Evolutionary conservation across 2,113 vertebrate species (phyloP), one percentile per base, ranked within the genome.

Genomic region (Balaeniceps rex): DNA sequence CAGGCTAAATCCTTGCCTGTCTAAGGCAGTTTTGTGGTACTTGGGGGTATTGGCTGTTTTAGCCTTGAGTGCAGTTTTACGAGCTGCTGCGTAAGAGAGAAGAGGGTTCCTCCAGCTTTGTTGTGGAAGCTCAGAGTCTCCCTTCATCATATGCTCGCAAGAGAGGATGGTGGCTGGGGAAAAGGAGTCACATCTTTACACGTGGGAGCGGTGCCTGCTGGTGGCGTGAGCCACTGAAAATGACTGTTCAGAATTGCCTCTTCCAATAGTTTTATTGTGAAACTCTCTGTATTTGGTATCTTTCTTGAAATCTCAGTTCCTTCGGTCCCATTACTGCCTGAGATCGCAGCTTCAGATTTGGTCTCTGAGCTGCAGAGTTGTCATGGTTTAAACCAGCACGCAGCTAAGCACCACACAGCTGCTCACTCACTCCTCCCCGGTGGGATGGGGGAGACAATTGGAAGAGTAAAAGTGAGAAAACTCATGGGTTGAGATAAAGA

Each of bases 111-210:
- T 79, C 40, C 5, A 3, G 28, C 40, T 57, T 66, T 34, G 12
- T 17, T 52, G 19, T 0, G 0, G 51, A 58, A 65, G 26, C 40
- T 36, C 6, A 23, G 54, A 40, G 51, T 40, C 34, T 71, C 44
- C 12, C 28, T 42, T 54, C 4, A 3, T 66, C 3, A 0, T 38
- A 19, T 0, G 1, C 36, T 52, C 1, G 5, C 49, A 33, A 26
- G 44, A 79, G 44, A 83, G 78, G 21, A 55, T 3, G 3, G 26
- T 0, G 5, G 19, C 80, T 70, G 55, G 33, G 29, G 57, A 46
- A 58, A 61, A 55, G 65, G 25, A 42, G 19, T 10, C 74, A 38
- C 60, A 31, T 23, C 34, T 71, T 57, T 51, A 40, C 34, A 9
- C 1, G 0, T 0, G 2, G 31, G 9, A 72, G 12, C 0, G 2